phyloP scores from a whole-genome alignment of 2,797 vertebrate genomes.

The Odontamblyopus lacepedii region DNA sequence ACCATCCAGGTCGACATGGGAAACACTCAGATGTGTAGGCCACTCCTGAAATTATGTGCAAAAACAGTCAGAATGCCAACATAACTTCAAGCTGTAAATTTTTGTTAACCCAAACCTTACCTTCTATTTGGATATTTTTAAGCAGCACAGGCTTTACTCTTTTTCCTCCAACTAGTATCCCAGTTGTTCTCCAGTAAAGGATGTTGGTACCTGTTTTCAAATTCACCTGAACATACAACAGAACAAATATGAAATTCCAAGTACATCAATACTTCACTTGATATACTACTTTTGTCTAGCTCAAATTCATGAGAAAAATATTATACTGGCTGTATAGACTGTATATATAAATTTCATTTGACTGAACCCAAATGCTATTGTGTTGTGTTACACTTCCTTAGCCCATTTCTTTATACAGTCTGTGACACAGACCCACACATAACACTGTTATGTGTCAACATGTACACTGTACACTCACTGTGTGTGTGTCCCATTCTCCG shows the following conservation, averaged over 20 bases:
- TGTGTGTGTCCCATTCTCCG: slow-evolving; percentile 90
- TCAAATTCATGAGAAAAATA: too few species aligned
- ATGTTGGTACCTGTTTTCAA: slow-evolving; percentile 95
- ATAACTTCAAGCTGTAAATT: not conserved
- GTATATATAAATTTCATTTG: too few species aligned
- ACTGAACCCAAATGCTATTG: too few species aligned
- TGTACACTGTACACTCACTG: slow-evolving; percentile 68
- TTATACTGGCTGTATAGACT: too few species aligned
- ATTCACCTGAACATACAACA: slow-evolving; percentile 78
- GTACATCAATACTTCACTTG: too few species aligned
- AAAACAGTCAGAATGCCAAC: not conserved
- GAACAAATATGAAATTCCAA: not conserved
- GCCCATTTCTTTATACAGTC: too few species aligned
- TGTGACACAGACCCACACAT: not conserved
- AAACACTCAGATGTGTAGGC: slow-evolving; percentile 97
- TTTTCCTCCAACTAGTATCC: slow-evolving; percentile 91
- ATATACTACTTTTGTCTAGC: too few species aligned
- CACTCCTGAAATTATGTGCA: slow-evolving; percentile 80
- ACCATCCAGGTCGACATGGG: slow-evolving; percentile 91
- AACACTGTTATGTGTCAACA: not conserved
- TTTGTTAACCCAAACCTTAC: slow-evolving; percentile 62
- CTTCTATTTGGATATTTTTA: slow-evolving; percentile 94
- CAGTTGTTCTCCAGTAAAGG: slow-evolving; percentile 96
- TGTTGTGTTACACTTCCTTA: too few species aligned
- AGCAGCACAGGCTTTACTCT: slow-evolving; percentile 91